phyloP scores from a whole-genome alignment of 2,888 invertebrate genomes.

The Acleris cristana region DNA sequence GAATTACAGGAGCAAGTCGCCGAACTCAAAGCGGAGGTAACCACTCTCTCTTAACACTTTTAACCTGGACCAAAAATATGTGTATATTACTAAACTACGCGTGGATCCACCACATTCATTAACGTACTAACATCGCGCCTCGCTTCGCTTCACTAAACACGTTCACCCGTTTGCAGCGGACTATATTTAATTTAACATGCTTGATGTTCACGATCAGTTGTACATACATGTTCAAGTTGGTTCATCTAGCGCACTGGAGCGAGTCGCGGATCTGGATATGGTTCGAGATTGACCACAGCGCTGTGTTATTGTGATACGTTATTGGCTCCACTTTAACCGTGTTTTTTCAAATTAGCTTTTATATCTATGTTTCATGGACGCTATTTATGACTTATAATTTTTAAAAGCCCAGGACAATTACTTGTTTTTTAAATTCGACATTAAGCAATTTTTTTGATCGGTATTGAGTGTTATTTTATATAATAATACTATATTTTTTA shows the following conservation, averaged over 20 bases:
- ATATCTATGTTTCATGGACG: too few relatives aligned
- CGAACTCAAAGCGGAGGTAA: slow-evolving; percentile 96
- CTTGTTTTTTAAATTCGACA: too few relatives aligned
- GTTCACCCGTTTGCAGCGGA: slow-evolving; percentile 21
- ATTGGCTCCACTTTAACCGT: neutral
- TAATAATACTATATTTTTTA: too few relatives aligned
- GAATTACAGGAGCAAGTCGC: slow-evolving; percentile 96
- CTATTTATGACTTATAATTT: too few relatives aligned
- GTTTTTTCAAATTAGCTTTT: neutral
- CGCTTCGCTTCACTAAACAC: slow-evolving; percentile 42
- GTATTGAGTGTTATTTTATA: too few relatives aligned
- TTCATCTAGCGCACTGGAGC: slow-evolving; percentile 1
- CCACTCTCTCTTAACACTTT: neutral
- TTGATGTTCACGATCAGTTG: slow-evolving; percentile 27
- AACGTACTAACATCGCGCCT: slow-evolving; percentile 30
- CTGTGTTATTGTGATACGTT: slow-evolving; percentile 1
- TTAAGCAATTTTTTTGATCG: too few relatives aligned
- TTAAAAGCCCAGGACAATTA: too few relatives aligned
- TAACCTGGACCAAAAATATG: neutral
- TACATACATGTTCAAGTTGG: slow-evolving; percentile 19
- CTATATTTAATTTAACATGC: slow-evolving; percentile 29
- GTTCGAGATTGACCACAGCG: neutral
- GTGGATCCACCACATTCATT: slow-evolving; percentile 9
- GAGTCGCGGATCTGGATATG: neutral
- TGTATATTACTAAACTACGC: neutral